Base-by-base conservation (phyloP, 2,797 vertebrate species). In the Picus viridis region DNA sequence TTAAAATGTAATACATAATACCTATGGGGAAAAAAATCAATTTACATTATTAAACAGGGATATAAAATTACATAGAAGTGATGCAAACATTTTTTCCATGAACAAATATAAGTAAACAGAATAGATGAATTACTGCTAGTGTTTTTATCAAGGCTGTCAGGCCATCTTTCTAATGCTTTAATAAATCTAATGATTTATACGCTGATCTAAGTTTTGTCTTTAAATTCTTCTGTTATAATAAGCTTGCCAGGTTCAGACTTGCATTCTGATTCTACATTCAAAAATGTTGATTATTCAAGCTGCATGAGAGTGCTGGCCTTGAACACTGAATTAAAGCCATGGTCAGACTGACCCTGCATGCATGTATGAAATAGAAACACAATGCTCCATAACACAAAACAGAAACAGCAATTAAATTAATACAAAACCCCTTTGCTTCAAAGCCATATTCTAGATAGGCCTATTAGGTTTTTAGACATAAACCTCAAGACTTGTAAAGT, bases 201-300 rank as follows among this genome's bases (percentile, higher is more conserved):
- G 92, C 61, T 91, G 83, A 83, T 89, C 57, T 68, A 90, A 79
- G 64, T 86, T 51, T 77, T 96, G 62, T 77, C 89, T 68, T 49
- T 90, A 94, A 95, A 70, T 90, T 96, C 93, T 96, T 94, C 65
- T 93, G 67, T 96, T 96, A 88, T 26, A 18, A 58, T 87, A 90
- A 77, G 77, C 67, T 67, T 63, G 22, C 49, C 64, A 29, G 16
- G 45, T 94, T 90, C 74, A 91, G 30, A 64, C 75, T 77, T 8
- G 71, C 32, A 19, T 83, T 83, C n/a, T 83, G 24, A 59, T 83
- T 68, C 36, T 83, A 36, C 10, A 41, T 65, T 72, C 26, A 68
- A 83, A 86, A 91, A 64, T 12, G 12, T 51, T 51, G 29, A 79
- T 17, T 61, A 78, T 81, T 88, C 27, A 61, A 65, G 43, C 81